A percentile compares a stretch with the other conserved stretches of the same genome.
These are phyloP conservation scores for Oryzias javanicus DNA, from an alignment of 2,113 vertebrate genomes.

Conservation along the genomic window DNA sequence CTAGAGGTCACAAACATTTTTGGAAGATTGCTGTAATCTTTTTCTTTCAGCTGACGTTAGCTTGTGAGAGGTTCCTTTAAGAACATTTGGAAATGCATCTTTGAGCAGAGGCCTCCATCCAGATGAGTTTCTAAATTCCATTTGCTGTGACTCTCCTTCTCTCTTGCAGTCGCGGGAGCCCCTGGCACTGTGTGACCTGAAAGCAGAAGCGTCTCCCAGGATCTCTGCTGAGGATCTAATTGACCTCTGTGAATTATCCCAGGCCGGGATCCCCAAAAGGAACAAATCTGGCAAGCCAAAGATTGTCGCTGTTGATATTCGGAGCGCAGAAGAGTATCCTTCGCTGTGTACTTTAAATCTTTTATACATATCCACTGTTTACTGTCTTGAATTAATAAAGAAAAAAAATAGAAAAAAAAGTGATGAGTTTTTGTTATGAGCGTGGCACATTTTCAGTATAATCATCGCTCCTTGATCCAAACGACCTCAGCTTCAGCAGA, in stretches of 20 bases:
- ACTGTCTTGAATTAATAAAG: no score
- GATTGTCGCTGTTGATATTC: constrained; percentile 92
- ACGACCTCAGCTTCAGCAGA: constrained; percentile 82
- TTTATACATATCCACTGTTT: background rate
- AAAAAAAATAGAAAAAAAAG: no score
- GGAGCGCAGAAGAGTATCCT: constrained; percentile 97
- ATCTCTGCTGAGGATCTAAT: constrained; percentile 97
- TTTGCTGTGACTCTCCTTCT: constrained; percentile 14
- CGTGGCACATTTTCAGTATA: no score
- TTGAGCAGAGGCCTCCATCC: background rate
- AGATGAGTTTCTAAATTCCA: constrained; percentile 6
- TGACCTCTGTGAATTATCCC: constrained; percentile 89
- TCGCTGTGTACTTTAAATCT: constrained; percentile 28
- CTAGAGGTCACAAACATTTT: constrained; percentile 52
- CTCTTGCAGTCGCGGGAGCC: constrained; percentile 87
- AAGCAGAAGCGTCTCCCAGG: constrained; percentile 92
- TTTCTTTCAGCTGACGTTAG: constrained; percentile 52
- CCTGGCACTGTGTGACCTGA: constrained; percentile 88
- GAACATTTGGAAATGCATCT: no score
- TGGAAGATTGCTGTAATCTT: constrained; percentile 67
- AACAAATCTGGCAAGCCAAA: constrained; percentile 88
- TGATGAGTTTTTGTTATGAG: no score
- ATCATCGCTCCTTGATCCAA: constrained; percentile 74
- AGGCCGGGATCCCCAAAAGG: constrained; percentile 82
- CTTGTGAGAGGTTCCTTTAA: constrained; percentile 15